phyloP scores from a whole-genome alignment of 2,797 vertebrate species.

The Cirrhinus molitorella region DNA sequence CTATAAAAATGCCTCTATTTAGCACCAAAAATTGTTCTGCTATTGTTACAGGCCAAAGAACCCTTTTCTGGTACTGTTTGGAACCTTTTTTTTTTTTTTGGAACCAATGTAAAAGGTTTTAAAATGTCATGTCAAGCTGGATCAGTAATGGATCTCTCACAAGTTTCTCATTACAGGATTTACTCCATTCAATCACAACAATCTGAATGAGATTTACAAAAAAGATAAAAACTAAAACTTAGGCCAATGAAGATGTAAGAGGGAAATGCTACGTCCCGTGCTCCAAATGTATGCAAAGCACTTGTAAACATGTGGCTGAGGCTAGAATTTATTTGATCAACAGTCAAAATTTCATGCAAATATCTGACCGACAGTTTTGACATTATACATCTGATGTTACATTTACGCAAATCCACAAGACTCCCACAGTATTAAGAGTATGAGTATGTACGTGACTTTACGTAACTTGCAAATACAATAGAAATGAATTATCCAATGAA shows the following conservation, averaged over 20 bases:
- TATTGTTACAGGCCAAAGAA: too few species aligned
- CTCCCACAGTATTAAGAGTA: neutral
- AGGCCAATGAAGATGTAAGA: neutral
- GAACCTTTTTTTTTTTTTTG: too few species aligned
- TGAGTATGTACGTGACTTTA: neutral
- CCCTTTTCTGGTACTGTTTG: too few species aligned
- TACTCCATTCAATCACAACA: neutral
- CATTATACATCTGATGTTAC: conserved; percentile 49
- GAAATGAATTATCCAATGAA: neutral
- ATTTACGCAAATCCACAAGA: conserved; percentile 51
- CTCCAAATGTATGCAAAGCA: conserved; percentile 68
- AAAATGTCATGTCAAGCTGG: neutral
- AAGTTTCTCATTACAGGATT: neutral
- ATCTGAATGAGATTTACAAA: neutral
- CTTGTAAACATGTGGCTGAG: conserved; percentile 64
- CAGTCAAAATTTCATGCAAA: conserved; percentile 76
- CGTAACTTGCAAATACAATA: neutral
- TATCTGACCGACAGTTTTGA: conserved; percentile 50
- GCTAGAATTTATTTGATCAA: conserved; percentile 51
- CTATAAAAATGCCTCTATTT: too few species aligned
- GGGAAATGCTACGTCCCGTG: neutral
- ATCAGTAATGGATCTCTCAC: neutral
- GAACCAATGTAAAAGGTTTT: neutral
- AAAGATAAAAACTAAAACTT: neutral
- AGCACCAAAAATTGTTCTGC: too few species aligned